Base-by-base conservation (phyloP, 92 coral and sea anemone species). In the Umimayanthus chanpuru region DNA sequence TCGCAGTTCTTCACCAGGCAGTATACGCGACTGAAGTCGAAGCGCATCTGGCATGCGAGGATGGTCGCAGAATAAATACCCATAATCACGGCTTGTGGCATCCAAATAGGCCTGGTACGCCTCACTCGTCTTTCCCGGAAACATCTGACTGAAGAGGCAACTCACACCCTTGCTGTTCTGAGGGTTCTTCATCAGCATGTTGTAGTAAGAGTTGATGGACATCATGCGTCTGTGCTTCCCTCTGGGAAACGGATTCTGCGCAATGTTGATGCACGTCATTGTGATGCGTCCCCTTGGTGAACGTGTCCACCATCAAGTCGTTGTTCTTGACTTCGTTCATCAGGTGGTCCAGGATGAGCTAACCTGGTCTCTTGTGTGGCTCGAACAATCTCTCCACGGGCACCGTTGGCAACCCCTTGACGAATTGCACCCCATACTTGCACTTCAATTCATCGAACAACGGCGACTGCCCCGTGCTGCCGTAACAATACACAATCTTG, bases 251-350 rank as follows among this genome's bases (percentile, higher is more conserved):
- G 73, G 73, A 67, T 67, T 67, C 9, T 67, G 73, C 2, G 73
- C 73, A 9, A 67, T 21, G 30, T 21, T 0, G 28, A 67, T 67
- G 73, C 29, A 23, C 36, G 30, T 67, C 30, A 36, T 9, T 8
- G 32, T 67, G 73, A 67, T 67, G 73, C 32, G 73, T 67, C 3
- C 88, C 88, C 47, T 50, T 26, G 71, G 88, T 85, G 39, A 85
- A 85, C 2, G 58, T 44, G 16, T 85, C 18, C n/a, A 30, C 81
- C 55, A 74, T 40, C 56, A 14, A 12, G 6, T 68, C 53, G 50
- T 43, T 85, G 8, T 73, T 10, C 15, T 41, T 18, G 41, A 28
- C 80, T 8, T 73, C 88, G 49, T 50, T 30, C 88, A 85, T 85
- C 16, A 85, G 40, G 8, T 85, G 73, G 53, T 74, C 88, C 72